Evolutionary conservation across 2,113 vertebrate genomes (phyloP).

Genomic region (Platycercus adscitus): DNA sequence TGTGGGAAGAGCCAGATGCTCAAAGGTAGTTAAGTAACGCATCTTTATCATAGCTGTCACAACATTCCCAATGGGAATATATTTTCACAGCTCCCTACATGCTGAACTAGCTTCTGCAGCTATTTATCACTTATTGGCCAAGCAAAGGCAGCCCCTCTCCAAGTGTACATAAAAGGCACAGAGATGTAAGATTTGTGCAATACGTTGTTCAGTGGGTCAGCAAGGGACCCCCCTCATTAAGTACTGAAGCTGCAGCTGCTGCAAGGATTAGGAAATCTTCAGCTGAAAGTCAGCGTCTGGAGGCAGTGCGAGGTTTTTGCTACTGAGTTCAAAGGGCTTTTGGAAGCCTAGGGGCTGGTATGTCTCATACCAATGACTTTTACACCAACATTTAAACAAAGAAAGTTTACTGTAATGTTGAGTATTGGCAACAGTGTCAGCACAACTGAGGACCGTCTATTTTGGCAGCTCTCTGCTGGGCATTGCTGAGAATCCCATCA

Average conservation of each 20-base stretch:
- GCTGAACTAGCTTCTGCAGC: not conserved
- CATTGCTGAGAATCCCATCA: not conserved
- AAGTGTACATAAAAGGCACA: not conserved
- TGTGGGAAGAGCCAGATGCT: slow-evolving; percentile 48
- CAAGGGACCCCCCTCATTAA: slow-evolving; percentile 1
- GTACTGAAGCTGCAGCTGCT: slow-evolving; percentile 32
- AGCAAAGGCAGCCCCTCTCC: not conserved
- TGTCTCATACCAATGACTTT: not conserved
- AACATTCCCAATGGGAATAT: not conserved
- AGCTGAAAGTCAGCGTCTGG: slow-evolving; percentile 26
- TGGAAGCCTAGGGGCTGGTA: not conserved
- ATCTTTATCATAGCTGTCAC: slow-evolving; percentile 9
- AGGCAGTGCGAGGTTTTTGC: not conserved
- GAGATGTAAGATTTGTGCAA: not conserved
- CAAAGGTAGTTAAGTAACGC: not conserved
- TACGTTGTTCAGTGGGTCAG: not conserved
- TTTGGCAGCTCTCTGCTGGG: not conserved
- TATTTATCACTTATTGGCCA: not conserved
- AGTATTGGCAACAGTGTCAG: not conserved
- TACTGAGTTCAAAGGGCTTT: not conserved
- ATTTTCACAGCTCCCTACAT: not conserved
- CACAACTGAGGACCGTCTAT: not conserved
- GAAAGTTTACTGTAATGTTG: not conserved
- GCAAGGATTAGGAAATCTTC: slow-evolving; percentile 34
- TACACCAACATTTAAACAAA: not conserved